Base-by-base conservation (phyloP, 2,113 vertebrate species). In the Prunella fulvescens region DNA sequence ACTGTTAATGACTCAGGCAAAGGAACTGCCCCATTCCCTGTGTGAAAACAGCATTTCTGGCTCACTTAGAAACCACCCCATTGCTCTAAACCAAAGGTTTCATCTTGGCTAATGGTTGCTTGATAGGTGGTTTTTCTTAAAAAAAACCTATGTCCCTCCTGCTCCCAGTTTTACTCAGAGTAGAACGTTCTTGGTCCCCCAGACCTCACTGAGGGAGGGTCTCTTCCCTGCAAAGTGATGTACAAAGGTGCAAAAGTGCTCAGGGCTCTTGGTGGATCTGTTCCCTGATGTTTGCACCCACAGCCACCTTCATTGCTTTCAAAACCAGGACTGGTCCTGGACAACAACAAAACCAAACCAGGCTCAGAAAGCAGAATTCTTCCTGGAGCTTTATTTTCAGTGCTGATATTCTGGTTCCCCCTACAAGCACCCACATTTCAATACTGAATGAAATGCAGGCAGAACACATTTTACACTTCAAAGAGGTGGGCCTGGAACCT, bases 131-230 rank as follows among this genome's bases (percentile, higher is more conserved):
- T 31, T 54, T 76, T 17, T 31, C 51, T 91, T 60, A 42, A 61
- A 65, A 6, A 18, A 24, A 11, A 25, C 6, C 23, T 3, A 2
- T 2, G 10, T 71, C 14, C 6, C 7, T 56, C 23, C 40, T 65
- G 26, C 60, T 91, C 14, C 45, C 25, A 10, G 26, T 70, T 56
- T 81, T 44, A 33, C 37, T 35, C 40, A 47, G 35, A 51, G 22
- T 0, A 66, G 79, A 26, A 24, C 0, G 0, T 53, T 61, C 19
- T 3, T n/a, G 28, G 44, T 31, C 8, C 14, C 26, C 7, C 28
- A 62, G 47, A 12, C 10, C 6, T 37, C 48, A 22, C 20, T 12
- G 50, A 47, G 39, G 28, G 47, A 82, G 9, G 18, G 5, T 11
- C 42, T 74, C 22, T 29, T 29, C 3, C 3, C 47, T 39, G 13